Conservation (phyloP, 30 jellyfish, hydroid and myxozoan genomes). For the Turritopsis dohrnii region DNA sequence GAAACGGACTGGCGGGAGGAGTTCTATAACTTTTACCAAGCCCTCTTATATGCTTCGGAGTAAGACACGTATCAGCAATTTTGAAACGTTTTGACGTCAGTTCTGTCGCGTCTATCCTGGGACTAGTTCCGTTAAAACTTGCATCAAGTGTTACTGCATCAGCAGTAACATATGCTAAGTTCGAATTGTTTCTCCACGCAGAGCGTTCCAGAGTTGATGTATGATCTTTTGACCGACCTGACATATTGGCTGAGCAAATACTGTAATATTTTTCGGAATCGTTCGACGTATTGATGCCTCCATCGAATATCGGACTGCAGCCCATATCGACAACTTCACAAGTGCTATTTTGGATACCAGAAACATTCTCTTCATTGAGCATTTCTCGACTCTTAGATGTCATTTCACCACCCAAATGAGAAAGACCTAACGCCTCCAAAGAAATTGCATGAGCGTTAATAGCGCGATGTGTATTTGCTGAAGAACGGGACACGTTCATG, state of each 20-base stretch:
- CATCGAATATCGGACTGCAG: not conserved
- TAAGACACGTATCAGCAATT: not conserved
- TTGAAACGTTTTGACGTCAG: not conserved
- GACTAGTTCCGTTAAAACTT: no score
- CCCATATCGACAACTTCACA: conserved; percentile 14
- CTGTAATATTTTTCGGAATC: no score
- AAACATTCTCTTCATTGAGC: not conserved
- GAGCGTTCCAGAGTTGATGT: no score
- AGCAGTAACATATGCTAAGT: no score
- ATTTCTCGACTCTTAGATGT: not conserved
- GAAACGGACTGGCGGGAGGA: conserved; percentile 31
- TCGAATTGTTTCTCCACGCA: no score
- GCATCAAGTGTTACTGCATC: no score
- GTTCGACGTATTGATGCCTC: no score
- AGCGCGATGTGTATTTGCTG: not conserved
- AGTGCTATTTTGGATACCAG: not conserved
- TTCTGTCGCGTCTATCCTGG: no score
- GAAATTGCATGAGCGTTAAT: not conserved
- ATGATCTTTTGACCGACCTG: no score
- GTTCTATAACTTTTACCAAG: conserved; percentile 33
- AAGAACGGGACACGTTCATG: not conserved
- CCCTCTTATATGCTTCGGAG: conserved; percentile 13
- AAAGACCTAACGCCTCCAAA: no score
- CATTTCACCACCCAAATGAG: not conserved
- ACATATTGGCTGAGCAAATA: no score